Evolutionary conservation across 1,140 invertebrate genomes (phyloP).

Genomic region (Heliconius melpomene): DNA sequence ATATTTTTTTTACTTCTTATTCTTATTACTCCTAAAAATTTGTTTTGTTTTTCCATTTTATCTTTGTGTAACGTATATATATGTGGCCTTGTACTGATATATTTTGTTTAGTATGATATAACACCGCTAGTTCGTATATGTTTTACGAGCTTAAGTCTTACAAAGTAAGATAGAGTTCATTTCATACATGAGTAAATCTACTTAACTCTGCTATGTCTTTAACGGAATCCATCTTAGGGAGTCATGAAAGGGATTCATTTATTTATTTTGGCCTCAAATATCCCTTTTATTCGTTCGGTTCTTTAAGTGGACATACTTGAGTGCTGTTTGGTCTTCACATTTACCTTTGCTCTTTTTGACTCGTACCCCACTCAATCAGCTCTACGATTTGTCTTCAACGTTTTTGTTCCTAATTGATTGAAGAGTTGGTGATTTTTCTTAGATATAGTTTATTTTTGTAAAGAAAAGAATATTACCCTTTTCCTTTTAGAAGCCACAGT

Average conservation of each 20-base stretch:
- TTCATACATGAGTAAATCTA: conserved; percentile 39
- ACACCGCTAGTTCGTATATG: not conserved
- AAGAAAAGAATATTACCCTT: not conserved
- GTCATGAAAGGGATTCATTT: conserved; percentile 60
- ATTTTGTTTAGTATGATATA: not conserved
- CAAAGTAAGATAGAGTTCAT: conserved; percentile 40
- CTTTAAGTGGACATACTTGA: conserved; percentile 74
- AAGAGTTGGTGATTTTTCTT: not conserved
- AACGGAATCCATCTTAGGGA: conserved; percentile 35
- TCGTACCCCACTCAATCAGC: conserved; percentile 68
- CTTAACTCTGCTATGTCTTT: conserved; percentile 36
- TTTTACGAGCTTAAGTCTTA: conserved; percentile 17
- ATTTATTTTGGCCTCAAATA: conserved; percentile 63
- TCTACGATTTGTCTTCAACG: conserved; percentile 38
- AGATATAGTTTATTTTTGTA: not conserved
- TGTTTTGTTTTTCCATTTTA: not conserved
- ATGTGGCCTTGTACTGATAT: not conserved
- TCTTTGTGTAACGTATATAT: not conserved
- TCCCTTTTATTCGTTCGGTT: conserved; percentile 64
- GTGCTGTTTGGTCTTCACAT: conserved; percentile 75
- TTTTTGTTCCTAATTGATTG: conserved; percentile 36
- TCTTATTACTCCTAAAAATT: no score
- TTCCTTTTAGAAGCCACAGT: conserved; percentile 8
- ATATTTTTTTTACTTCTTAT: no score
- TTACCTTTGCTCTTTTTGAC: conserved; percentile 72